A percentile compares a stretch with the other conserved stretches of the same genome.
Evolutionary conservation across 2,113 vertebrate species (phyloP).

Genomic region (Ptyas mucosa): DNA sequence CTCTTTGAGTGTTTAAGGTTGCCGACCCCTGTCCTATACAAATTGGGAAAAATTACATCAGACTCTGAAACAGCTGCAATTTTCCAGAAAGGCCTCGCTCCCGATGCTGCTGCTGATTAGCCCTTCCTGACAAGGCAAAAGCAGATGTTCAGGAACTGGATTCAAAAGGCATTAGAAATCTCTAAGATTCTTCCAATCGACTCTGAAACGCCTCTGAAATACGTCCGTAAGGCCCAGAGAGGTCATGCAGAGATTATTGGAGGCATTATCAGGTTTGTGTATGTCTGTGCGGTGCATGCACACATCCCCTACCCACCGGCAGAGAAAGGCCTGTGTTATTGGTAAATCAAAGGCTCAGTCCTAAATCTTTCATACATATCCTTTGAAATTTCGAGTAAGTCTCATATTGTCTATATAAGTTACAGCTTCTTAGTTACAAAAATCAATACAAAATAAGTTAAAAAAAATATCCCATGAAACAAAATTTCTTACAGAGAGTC

Average conservation of each 20-base stretch:
- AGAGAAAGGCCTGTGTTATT: not conserved
- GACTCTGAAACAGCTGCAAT: not conserved
- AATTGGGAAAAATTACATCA: not conserved
- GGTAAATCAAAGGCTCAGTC: not conserved
- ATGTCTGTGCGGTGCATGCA: not conserved
- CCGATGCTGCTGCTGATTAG: not conserved
- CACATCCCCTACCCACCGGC: not conserved
- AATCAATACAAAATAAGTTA: constrained; percentile 2
- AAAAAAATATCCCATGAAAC: not conserved
- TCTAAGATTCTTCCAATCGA: not conserved
- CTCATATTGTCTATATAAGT: not conserved
- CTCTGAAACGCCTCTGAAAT: not conserved
- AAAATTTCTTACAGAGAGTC: not conserved
- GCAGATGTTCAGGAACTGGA: not conserved
- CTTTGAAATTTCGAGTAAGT: not conserved
- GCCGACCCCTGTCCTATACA: not conserved
- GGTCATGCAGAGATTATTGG: not conserved
- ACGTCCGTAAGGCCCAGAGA: not conserved
- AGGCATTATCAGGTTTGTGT: not conserved
- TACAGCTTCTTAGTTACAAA: constrained; percentile 8
- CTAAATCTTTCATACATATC: not conserved
- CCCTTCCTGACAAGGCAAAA: not conserved
- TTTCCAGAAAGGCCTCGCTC: not conserved
- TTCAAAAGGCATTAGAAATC: not conserved
- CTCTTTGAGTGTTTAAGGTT: too few species aligned